Percentiles rank a stretch among this genome's conserved stretches.
Conservation (phyloP, 2,113 vertebrate genomes). For the Cottus gobio region DNA sequence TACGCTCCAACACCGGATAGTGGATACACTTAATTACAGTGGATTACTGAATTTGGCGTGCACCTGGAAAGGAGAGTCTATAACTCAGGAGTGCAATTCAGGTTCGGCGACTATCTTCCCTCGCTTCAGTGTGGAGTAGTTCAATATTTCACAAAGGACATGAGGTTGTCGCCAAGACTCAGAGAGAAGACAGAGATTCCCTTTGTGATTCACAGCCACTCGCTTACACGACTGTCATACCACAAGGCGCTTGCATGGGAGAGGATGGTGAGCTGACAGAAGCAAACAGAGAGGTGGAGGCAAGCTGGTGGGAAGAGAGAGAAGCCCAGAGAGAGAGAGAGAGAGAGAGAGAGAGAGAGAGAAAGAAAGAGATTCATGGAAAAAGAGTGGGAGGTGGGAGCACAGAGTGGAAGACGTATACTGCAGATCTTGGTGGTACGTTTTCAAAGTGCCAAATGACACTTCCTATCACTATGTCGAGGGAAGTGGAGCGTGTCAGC, state of each 20-base stretch:
- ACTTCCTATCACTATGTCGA: constrained; percentile 58
- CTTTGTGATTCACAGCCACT: constrained; percentile 62
- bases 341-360: constrained; percentile 19
- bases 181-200: constrained; percentile 41
- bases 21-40: constrained; percentile 42
- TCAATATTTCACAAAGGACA: constrained; percentile 44
- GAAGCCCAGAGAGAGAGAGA: constrained; percentile 23
- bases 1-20: constrained; percentile 2
- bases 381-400: constrained; percentile 46
- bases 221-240: constrained; percentile 56
- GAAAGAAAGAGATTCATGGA: constrained; percentile 16
- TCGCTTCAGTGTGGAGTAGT: constrained; percentile 26
- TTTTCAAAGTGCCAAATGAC: constrained; percentile 68
- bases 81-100: constrained; percentile 22
- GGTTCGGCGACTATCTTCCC: constrained; percentile 33
- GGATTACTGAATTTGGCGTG: constrained; percentile 23
- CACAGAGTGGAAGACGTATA: constrained; percentile 37
- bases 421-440: constrained; percentile 40
- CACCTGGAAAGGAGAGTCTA: constrained; percentile 15
- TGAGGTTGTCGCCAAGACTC: constrained; percentile 9
- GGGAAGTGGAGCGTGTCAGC: constrained; percentile 71
- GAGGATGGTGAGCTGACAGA: constrained; percentile 55
- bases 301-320: constrained; percentile 7
- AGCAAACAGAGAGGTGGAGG: constrained; percentile 31
- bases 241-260: constrained; percentile 37